Base-by-base conservation (phyloP, 2,888 invertebrate genomes). In the Amaurobius ferox region DNA sequence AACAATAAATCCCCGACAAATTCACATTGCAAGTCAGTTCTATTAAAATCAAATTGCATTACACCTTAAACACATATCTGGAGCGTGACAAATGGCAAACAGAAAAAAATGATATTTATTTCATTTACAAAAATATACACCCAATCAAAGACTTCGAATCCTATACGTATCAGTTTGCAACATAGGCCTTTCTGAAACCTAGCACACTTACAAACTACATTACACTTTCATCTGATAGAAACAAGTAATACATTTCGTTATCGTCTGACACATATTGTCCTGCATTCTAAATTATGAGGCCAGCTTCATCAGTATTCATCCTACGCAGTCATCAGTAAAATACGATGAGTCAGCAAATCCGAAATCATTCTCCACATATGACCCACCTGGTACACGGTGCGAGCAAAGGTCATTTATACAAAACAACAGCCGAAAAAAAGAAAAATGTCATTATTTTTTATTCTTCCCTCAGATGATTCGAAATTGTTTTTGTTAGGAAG, bases 331-430 rank as follows among this genome's bases (percentile, higher is more conserved):
- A 55, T 23, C 55, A 23, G 55, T 55, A 23, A 55, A 55, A 55
- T 16, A 11, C 55, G 55, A 55, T 55, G 55, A 55, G 23, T 55
- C 55, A 55, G 23, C 19, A 19, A n/a, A 0, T 5, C 19, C 1
- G 23, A 55, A 35, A 55, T 55, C 19, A 23, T 23, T 55, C 2
- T 19, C 9, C 55, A 55, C 55, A 5, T n/a, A 23, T 55, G 55
- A 55, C 55, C 55, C 55, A 55, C 23, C 55, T 55, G 55, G 55
- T 55, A 55, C 55, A 5, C 23, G 55, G 55, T 23, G 23, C 55
- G 23, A 1, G 23, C 55, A 55, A 19, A 23, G 55, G 55, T 55
- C 55, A 23, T 23, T 55, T 55, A 55, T 23, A 55, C 19, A 55
- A 23, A 55, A 19, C 19, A 55, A 3, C 23, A 23, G 35, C 35